Conservation (phyloP, 2,888 invertebrate genomes). For the Achlya flavicornis region DNA sequence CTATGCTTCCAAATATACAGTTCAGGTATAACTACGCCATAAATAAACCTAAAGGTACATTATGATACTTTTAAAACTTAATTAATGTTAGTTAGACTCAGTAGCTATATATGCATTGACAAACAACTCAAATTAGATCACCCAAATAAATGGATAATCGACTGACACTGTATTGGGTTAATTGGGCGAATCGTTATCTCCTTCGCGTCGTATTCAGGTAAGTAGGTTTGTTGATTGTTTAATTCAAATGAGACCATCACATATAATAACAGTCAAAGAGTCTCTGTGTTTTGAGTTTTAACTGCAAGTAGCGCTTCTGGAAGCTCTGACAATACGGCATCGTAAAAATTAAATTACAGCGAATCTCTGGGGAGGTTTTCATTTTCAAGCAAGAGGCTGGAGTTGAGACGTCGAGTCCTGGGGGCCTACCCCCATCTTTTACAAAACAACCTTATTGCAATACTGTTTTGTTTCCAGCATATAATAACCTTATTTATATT, state of each 20-base stretch:
- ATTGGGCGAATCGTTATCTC: background rate
- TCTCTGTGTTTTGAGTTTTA: constrained; percentile 52
- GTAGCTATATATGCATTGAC: background rate
- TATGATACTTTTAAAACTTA: no score
- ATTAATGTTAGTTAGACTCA: no score
- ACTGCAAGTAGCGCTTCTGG: constrained; percentile 62
- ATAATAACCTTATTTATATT: no score
- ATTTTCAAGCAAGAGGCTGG: constrained; percentile 67
- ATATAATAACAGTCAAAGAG: constrained; percentile 40
- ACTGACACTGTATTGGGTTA: background rate
- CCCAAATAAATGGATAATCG: background rate
- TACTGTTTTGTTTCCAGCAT: no score
- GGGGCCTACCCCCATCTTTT: no score
- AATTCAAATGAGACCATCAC: constrained; percentile 28
- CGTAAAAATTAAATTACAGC: constrained; percentile 78
- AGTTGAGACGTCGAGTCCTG: constrained; percentile 56
- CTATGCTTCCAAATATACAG: no score
- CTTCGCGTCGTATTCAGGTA: background rate
- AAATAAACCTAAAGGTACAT: no score
- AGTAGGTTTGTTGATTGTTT: constrained; percentile 24
- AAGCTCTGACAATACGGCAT: constrained; percentile 69
- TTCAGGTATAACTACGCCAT: no score
- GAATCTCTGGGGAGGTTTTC: constrained; percentile 70
- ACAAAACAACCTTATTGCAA: no score
- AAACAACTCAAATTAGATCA: background rate